These are phyloP conservation scores for Drosophila fuyamai DNA, from an alignment of 1,140 invertebrate species.

Conservation along the genomic window DNA sequence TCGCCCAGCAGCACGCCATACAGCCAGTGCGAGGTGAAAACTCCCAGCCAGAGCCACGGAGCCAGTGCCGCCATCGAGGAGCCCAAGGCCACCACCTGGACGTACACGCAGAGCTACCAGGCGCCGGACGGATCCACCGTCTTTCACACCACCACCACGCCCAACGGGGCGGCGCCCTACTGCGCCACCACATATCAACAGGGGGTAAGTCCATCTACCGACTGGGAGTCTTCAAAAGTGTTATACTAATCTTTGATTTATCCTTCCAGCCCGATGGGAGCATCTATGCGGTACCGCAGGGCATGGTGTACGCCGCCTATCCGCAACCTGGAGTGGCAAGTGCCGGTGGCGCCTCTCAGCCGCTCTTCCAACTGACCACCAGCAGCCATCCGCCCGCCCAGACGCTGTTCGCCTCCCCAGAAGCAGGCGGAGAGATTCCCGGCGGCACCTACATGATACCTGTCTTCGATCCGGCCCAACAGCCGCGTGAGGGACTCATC, in stretches of 20 bases:
- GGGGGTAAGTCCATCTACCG: constrained; percentile 57
- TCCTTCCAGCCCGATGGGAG: constrained; percentile 77
- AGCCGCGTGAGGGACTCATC: constrained; percentile 72
- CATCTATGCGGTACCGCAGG: constrained; percentile 83
- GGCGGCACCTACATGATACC: constrained; percentile 84
- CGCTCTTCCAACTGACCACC: constrained; percentile 69
- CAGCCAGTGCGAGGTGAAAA: constrained; percentile 72
- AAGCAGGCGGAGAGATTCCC: constrained; percentile 68
- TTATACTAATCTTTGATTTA: neutral
- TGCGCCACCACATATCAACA: constrained; percentile 84
- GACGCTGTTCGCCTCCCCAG: constrained; percentile 64
- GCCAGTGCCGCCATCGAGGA: constrained; percentile 66
- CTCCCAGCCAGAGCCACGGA: constrained; percentile 56
- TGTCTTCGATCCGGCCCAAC: constrained; percentile 80
- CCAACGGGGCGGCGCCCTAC: constrained; percentile 73
- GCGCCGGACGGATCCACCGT: constrained; percentile 79
- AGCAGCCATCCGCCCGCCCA: constrained; percentile 63
- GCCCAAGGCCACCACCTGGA: constrained; percentile 77
- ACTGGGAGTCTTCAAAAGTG: too few species aligned
- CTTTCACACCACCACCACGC: constrained; percentile 78
- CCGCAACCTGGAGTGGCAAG: constrained; percentile 68
- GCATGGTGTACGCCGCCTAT: constrained; percentile 83
- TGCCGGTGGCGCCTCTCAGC: constrained; percentile 57
- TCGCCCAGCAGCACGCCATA: constrained; percentile 81
- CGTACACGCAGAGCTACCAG: constrained; percentile 80